Conservation (phyloP, 1,140 invertebrate species). For the Trichomalopsis sarcophagae region DNA sequence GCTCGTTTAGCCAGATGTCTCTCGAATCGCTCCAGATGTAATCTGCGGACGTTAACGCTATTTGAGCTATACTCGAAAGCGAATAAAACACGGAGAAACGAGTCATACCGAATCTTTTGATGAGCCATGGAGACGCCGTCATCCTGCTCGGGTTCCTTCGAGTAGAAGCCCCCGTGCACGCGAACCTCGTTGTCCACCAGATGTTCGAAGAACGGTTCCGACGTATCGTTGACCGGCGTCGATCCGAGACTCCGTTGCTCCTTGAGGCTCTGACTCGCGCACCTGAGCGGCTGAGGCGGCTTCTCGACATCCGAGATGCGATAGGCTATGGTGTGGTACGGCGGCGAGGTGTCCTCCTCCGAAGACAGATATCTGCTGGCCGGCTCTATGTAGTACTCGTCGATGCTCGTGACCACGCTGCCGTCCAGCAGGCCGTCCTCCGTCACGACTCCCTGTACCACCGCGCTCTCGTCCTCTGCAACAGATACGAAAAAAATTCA, state of each 20-base stretch:
- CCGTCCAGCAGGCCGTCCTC: constrained; percentile 92
- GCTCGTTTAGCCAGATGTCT: constrained; percentile 83
- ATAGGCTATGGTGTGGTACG: constrained; percentile 90
- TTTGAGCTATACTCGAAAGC: too few species aligned
- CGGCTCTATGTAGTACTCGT: constrained; percentile 92
- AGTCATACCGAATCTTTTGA: background rate
- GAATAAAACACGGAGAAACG: too few species aligned
- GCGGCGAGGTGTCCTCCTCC: constrained; percentile 70
- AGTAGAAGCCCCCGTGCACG: constrained; percentile 68
- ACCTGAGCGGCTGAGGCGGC: constrained; percentile 74
- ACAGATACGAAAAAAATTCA: constrained; percentile 58
- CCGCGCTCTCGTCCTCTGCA: constrained; percentile 88
- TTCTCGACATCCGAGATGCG: constrained; percentile 85
- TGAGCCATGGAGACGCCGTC: constrained; percentile 41
- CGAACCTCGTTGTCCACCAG: constrained; percentile 67
- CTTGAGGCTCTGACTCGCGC: constrained; percentile 75
- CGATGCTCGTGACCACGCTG: constrained; percentile 83
- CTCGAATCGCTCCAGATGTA: constrained; percentile 66
- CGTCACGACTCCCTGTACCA: constrained; percentile 90
- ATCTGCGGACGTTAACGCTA: constrained; percentile 51
- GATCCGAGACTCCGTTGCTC: constrained; percentile 28
- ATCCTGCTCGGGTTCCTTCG: constrained; percentile 58
- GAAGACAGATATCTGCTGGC: constrained; percentile 80
- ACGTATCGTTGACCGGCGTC: constrained; percentile 58
- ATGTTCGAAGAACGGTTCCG: constrained; percentile 68